phyloP scores from a whole-genome alignment of 2,113 vertebrate genomes.

The Mesembrinibis cayennensis region DNA sequence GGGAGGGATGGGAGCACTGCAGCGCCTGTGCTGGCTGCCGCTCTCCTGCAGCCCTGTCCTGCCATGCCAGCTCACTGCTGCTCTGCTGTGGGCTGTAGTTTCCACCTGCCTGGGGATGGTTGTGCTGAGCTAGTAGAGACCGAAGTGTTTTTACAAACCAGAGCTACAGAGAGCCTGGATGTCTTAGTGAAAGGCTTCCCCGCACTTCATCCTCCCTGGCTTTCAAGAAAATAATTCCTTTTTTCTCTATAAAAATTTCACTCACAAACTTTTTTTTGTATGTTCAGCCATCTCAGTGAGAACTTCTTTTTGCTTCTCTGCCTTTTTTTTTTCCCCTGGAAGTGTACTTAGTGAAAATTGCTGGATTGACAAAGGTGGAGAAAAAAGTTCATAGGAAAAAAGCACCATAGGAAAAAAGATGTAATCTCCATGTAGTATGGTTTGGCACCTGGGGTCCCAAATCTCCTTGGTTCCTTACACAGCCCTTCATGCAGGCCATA shows the following conservation, averaged over 20 bases:
- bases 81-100: neutral
- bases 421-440: neutral
- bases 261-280: neutral
- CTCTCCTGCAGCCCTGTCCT: neutral
- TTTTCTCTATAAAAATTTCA: neutral
- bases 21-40: neutral
- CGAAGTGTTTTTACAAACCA: neutral
- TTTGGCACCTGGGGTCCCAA: neutral
- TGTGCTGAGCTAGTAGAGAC: neutral
- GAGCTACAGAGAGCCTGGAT: neutral
- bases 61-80: neutral
- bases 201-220: rapidly evolving
- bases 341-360: neutral
- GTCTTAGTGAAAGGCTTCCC: neutral
- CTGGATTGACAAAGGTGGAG: neutral
- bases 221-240: neutral
- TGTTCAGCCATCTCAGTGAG: neutral
- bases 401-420: neutral
- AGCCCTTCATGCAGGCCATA: neutral
- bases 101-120: neutral
- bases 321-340: neutral
- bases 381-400: neutral
- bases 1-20: neutral
- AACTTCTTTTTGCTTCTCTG: neutral
- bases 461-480: neutral